phyloP scores from a whole-genome alignment of 2,113 vertebrate species.

The Heterotis niloticus region DNA sequence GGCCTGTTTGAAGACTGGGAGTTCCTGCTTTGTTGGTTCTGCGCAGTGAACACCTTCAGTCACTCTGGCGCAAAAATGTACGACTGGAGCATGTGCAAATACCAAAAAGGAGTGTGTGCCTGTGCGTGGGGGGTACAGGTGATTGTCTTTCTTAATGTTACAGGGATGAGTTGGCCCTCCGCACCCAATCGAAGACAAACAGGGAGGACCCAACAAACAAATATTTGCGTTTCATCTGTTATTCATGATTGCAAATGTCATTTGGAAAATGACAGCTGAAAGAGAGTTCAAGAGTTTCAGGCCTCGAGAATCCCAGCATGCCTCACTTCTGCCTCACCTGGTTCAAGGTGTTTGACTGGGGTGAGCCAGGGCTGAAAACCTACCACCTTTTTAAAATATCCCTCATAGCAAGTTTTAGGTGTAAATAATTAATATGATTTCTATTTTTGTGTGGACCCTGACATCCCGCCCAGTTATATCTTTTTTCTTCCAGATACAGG shows the following conservation, averaged over 20 bases:
- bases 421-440: too few species aligned
- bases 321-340: neutral
- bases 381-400: constrained; percentile 9
- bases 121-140: neutral
- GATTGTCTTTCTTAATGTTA: constrained; percentile 17
- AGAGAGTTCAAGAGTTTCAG: neutral
- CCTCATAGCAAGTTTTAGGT: too few species aligned
- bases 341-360: neutral
- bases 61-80: constrained; percentile 42
- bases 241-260: constrained; percentile 11
- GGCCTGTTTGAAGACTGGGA: constrained; percentile 59
- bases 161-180: constrained; percentile 19
- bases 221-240: constrained; percentile 25
- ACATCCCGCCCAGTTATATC: too few species aligned
- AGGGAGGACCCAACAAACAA: constrained; percentile 20
- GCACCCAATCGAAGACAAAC: constrained; percentile 18
- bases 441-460: too few species aligned
- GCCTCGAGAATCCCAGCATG: constrained; percentile 9
- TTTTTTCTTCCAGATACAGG: too few species aligned
- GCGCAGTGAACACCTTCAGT: constrained; percentile 52
- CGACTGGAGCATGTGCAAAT: constrained; percentile 9
- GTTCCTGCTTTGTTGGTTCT: constrained; percentile 54
- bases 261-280: constrained; percentile 4
- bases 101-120: neutral
- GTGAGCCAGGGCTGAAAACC: constrained; percentile 1